phyloP scores from a whole-genome alignment of 2,888 invertebrate genomes.

The Strigamia transsilvanica region DNA sequence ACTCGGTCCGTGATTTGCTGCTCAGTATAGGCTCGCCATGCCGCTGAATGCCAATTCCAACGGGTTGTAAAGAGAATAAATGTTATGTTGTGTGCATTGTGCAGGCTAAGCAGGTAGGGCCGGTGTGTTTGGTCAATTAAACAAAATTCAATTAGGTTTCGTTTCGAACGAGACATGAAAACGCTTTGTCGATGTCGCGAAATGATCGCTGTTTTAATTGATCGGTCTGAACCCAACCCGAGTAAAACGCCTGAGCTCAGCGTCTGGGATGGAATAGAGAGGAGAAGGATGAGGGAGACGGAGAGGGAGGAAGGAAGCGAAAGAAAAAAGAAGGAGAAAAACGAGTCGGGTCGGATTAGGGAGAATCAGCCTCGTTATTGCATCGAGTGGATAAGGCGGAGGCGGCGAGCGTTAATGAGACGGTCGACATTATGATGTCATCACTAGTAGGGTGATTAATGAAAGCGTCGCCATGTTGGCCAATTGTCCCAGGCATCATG shows the following conservation, averaged over 20 bases:
- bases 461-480: constrained; percentile 41
- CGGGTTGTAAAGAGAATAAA: constrained; percentile 5
- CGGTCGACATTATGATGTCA: constrained; percentile 31
- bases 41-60: constrained; percentile 31
- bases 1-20: constrained; percentile 45
- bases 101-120: constrained; percentile 15
- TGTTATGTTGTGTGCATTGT: not conserved
- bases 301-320: not conserved
- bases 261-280: not conserved
- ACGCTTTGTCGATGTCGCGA: not conserved
- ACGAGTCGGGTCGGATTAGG: not conserved
- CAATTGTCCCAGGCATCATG: constrained; percentile 46
- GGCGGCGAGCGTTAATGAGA: constrained; percentile 24
- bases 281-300: not conserved
- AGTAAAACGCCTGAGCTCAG: constrained; percentile 34
- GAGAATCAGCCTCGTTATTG: constrained; percentile 45
- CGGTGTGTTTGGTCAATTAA: constrained; percentile 46
- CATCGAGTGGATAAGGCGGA: constrained; percentile 28
- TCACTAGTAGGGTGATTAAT: constrained; percentile 35
- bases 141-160: constrained; percentile 22
- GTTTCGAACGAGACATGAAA: not conserved
- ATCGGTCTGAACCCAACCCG: not conserved
- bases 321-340: not conserved
- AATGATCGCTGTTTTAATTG: constrained; percentile 32
- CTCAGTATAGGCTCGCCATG: not conserved